Conservation (phyloP, 2,888 invertebrate species). For the Lepas anatifera region DNA sequence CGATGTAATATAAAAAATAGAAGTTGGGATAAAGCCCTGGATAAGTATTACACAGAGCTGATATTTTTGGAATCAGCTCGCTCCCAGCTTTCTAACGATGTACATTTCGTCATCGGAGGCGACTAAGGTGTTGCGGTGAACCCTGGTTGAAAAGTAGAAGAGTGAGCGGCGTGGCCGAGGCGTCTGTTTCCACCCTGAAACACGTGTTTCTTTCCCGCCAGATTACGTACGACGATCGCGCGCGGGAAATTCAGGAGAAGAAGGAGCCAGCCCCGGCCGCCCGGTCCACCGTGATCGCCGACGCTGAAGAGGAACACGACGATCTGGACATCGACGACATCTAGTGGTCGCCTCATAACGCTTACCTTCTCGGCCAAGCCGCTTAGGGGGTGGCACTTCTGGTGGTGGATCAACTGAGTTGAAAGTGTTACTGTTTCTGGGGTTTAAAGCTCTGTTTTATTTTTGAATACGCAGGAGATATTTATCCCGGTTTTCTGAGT, state of each 20-base stretch:
- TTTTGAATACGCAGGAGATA: conserved; percentile 5
- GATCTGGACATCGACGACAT: conserved; percentile 22
- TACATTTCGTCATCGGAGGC: no score
- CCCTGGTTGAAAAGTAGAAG: no score
- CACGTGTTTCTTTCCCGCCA: conserved; percentile 37
- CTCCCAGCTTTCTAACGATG: no score
- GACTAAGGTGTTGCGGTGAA: no score
- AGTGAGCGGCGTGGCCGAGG: no score
- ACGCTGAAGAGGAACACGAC: conserved; percentile 42
- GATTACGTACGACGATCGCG: conserved; percentile 84
- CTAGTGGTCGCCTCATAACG: not conserved
- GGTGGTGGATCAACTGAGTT: no score
- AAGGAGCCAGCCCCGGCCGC: conserved; percentile 26
- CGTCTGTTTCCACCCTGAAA: no score
- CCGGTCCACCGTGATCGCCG: conserved; percentile 43
- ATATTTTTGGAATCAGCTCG: no score
- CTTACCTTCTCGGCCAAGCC: not conserved
- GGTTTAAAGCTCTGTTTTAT: not conserved
- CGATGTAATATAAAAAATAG: no score
- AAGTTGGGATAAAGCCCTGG: no score
- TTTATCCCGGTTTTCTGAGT: conserved; percentile 7
- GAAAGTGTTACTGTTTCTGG: not conserved
- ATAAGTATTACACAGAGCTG: no score
- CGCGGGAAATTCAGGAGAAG: conserved; percentile 30
- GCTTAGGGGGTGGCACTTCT: not conserved